Conservation (phyloP, 2,888 invertebrate genomes). For the Meghimatium bilineatum region DNA sequence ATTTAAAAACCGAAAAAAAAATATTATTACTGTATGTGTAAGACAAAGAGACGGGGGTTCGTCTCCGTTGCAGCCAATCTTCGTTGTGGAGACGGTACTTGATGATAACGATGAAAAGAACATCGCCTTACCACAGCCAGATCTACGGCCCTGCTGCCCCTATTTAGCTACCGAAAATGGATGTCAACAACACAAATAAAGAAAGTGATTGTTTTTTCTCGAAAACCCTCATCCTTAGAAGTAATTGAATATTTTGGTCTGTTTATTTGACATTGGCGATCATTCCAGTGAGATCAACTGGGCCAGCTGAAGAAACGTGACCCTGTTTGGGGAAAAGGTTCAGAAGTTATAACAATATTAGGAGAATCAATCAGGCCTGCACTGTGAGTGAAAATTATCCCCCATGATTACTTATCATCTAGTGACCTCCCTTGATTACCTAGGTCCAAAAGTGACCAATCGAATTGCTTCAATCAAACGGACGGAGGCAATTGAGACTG, state of each 20-base stretch:
- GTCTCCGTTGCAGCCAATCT: too few relatives aligned
- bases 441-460: slow-evolving; percentile 43
- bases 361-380: slow-evolving; percentile 28
- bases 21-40: too few relatives aligned
- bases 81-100: too few relatives aligned
- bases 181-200: too few relatives aligned
- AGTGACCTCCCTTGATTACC: slow-evolving; percentile 40
- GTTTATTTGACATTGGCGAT: slow-evolving; percentile 10
- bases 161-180: too few relatives aligned
- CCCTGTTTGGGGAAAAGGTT: background rate
- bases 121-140: too few relatives aligned
- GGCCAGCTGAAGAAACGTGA: slow-evolving; percentile 29
- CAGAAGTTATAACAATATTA: slow-evolving; percentile 42
- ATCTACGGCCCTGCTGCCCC: too few relatives aligned
- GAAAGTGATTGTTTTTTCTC: too few relatives aligned
- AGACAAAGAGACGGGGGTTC: too few relatives aligned
- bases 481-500: slow-evolving; percentile 37
- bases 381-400: slow-evolving; percentile 31
- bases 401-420: slow-evolving; percentile 43
- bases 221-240: background rate
- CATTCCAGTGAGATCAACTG: slow-evolving; percentile 15
- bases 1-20: too few relatives aligned
- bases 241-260: slow-evolving; percentile 19
- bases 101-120: too few relatives aligned
- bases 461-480: slow-evolving; percentile 32